A percentile compares a stretch with the other conserved stretches of the same genome.
phyloP scores from a whole-genome alignment of 2,797 vertebrate species.

The Alcedo atthis region DNA sequence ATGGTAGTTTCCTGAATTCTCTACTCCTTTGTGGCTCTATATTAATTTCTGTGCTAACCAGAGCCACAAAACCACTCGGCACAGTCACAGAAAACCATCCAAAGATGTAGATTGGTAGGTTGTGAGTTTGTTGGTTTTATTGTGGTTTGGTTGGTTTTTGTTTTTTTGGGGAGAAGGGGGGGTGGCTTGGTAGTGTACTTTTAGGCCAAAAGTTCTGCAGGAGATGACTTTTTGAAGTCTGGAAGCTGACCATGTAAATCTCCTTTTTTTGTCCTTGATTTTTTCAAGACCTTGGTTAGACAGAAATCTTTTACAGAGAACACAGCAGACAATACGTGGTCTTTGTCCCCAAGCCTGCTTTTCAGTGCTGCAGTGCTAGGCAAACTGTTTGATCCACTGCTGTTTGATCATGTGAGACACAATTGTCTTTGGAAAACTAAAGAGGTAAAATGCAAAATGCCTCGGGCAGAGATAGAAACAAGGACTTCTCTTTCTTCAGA shows the following conservation, averaged over 20 bases:
- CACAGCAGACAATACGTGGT: background rate
- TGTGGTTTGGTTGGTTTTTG: too few species aligned
- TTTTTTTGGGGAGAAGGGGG: background rate
- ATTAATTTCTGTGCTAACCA: background rate
- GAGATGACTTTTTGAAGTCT: background rate
- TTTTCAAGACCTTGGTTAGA: conserved; percentile 15
- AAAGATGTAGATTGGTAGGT: background rate
- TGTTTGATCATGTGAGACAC: conserved; percentile 46
- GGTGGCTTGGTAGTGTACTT: background rate
- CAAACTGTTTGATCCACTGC: conserved; percentile 51
- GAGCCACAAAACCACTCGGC: background rate
- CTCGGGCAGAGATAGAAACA: conserved; percentile 43
- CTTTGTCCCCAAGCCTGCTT: conserved; percentile 47
- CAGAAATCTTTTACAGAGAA: conserved; percentile 8
- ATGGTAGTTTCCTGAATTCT: background rate
- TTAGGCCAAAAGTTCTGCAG: background rate
- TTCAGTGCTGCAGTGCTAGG: background rate
- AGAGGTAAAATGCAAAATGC: conserved; percentile 48
- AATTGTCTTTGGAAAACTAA: conserved; percentile 40
- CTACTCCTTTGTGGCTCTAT: background rate
- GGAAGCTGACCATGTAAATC: background rate
- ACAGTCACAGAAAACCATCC: background rate
- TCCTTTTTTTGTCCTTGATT: background rate
- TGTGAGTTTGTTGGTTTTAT: background rate
- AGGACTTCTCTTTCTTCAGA: conserved; percentile 37